These are phyloP conservation scores for Agrilus planipennis DNA, from an alignment of 1,140 invertebrate genomes.

Conservation along the genomic window DNA sequence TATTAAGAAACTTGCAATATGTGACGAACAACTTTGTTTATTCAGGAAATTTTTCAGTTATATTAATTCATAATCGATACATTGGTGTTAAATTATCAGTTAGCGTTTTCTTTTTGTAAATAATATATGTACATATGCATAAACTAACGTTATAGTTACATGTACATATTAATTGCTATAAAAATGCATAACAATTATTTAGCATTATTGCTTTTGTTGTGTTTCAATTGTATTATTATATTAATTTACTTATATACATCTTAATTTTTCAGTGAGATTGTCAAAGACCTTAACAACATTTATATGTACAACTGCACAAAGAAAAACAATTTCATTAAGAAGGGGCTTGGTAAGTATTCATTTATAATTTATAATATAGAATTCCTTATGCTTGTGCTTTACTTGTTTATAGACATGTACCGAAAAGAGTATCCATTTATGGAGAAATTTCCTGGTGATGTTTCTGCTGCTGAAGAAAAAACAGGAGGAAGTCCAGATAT, in stretches of 20 bases:
- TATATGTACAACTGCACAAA: slow-evolving; percentile 62
- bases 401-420: slow-evolving; percentile 14
- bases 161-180: too few relatives aligned
- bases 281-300: slow-evolving; percentile 56
- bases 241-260: slow-evolving; percentile 19
- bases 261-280: slow-evolving; percentile 56
- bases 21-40: neutral
- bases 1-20: neutral
- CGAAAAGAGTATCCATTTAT: slow-evolving; percentile 47
- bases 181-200: too few relatives aligned
- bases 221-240: too few relatives aligned
- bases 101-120: neutral
- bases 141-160: too few relatives aligned
- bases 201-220: too few relatives aligned
- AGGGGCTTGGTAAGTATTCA: slow-evolving; percentile 57
- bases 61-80: neutral
- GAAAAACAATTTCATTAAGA: slow-evolving; percentile 68
- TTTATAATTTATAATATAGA: neutral
- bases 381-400: neutral
- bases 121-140: too few relatives aligned
- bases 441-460: slow-evolving; percentile 63
- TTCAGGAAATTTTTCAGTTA: neutral
- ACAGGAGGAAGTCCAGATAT: slow-evolving; percentile 56
- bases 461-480: slow-evolving; percentile 52
- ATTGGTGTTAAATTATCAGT: neutral